These are phyloP conservation scores for Netelia inedita DNA, from an alignment of 2,888 invertebrate species.

Conservation along the genomic window DNA sequence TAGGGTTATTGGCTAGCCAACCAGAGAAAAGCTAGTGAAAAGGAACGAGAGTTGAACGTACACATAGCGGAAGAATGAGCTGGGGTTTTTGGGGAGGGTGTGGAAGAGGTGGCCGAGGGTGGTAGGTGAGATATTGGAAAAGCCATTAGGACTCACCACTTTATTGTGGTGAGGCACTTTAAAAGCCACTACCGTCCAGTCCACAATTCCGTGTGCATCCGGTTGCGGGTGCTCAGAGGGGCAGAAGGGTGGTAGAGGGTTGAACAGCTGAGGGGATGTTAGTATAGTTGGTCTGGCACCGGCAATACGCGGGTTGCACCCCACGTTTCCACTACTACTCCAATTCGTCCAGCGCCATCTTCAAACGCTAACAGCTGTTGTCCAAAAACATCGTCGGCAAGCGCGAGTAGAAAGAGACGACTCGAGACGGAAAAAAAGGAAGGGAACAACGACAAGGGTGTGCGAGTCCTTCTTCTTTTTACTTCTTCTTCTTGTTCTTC, in stretches of 20 bases:
- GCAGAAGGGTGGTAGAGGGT: background rate
- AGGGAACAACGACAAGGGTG: constrained; percentile 10
- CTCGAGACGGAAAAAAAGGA: constrained; percentile 14
- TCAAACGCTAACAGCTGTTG: constrained; percentile 71
- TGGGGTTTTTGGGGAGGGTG: too few species aligned
- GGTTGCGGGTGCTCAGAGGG: constrained; percentile 37
- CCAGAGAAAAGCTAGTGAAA: constrained; percentile 13
- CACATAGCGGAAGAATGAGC: constrained; percentile 32
- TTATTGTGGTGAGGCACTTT: constrained; percentile 76
- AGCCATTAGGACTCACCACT: constrained; percentile 77
- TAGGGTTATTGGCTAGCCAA: constrained; percentile 24
- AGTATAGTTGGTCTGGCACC: constrained; percentile 51
- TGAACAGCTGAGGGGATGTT: constrained; percentile 31
- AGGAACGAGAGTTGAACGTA: constrained; percentile 24
- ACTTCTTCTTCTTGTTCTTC: constrained; percentile 44
- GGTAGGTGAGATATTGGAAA: constrained; percentile 76
- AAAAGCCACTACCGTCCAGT: constrained; percentile 72
- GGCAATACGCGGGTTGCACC: constrained; percentile 44
- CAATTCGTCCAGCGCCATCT: constrained; percentile 49
- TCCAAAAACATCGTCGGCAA: constrained; percentile 54
- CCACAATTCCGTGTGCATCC: constrained; percentile 65
- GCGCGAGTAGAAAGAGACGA: constrained; percentile 35
- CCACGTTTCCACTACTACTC: constrained; percentile 42
- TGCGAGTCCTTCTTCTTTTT: constrained; percentile 31
- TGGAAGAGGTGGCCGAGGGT: background rate